Percentiles rank a stretch among this genome's conserved stretches.
These are phyloP conservation scores for Drosophila ogumai DNA, from an alignment of 1,140 invertebrate genomes.

Conservation along the genomic window DNA sequence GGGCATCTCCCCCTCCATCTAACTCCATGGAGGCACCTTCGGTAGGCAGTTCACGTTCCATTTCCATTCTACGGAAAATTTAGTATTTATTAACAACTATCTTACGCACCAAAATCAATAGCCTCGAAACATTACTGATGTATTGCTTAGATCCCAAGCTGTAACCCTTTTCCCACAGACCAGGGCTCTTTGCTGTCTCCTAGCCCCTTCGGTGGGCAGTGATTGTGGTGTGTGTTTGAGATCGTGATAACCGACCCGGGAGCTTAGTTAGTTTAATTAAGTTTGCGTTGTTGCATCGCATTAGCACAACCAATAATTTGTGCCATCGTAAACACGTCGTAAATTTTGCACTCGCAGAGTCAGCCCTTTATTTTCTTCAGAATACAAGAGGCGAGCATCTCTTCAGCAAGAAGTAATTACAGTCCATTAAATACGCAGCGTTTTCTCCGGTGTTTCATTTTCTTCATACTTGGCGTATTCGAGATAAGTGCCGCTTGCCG, in stretches of 20 bases:
- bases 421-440: constrained; percentile 68
- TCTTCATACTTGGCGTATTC: constrained; percentile 60
- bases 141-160: background rate
- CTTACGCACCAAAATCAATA: background rate
- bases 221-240: background rate
- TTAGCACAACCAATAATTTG: constrained; percentile 77
- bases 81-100: constrained; percentile 5
- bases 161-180: background rate
- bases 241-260: constrained; percentile 11
- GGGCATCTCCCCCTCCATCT: background rate
- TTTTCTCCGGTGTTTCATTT: constrained; percentile 34
- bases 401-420: constrained; percentile 53
- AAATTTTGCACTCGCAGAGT: constrained; percentile 74
- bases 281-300: constrained; percentile 66
- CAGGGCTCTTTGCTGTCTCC: background rate
- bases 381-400: constrained; percentile 31
- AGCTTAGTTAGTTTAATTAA: constrained; percentile 44
- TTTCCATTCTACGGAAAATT: constrained; percentile 35
- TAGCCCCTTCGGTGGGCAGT: too few species aligned
- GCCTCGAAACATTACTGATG: constrained; percentile 13
- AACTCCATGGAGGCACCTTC: constrained; percentile 4
- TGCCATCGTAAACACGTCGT: constrained; percentile 79
- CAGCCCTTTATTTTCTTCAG: constrained; percentile 66
- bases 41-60: constrained; percentile 12
- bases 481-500: constrained; percentile 69